Evolutionary conservation across 2,888 invertebrate genomes (phyloP).

Genomic region (Achlya flavicornis): DNA sequence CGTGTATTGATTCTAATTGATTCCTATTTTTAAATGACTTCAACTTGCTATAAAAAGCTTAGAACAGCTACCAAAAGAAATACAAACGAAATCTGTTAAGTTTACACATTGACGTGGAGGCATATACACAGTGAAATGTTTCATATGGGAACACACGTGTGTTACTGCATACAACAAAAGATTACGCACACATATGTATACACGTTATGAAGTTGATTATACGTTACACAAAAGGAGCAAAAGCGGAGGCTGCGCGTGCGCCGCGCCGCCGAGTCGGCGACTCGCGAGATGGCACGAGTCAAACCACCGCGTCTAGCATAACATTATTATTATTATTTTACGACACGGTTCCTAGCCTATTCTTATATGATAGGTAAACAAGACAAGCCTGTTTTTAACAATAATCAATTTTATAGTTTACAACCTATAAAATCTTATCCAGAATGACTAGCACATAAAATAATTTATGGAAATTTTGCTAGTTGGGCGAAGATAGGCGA

Average conservation of each 20-base stretch:
- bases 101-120: conserved; percentile 28
- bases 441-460: not conserved
- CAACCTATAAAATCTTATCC: not conserved
- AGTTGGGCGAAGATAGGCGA: not conserved
- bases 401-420: not conserved
- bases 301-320: conserved; percentile 49
- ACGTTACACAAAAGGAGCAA: conserved; percentile 79
- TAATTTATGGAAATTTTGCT: not conserved
- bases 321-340: conserved; percentile 44
- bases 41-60: conserved; percentile 26
- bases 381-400: conserved; percentile 18
- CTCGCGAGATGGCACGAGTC: conserved; percentile 79
- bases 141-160: conserved; percentile 53
- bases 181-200: conserved; percentile 57
- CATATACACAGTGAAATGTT: conserved; percentile 23
- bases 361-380: conserved; percentile 23
- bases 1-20: not conserved
- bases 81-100: conserved; percentile 45
- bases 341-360: conserved; percentile 32
- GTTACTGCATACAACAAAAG: conserved; percentile 41
- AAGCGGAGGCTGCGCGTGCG: conserved; percentile 80
- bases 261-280: conserved; percentile 63
- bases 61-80: conserved; percentile 31
- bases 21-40: conserved; percentile 21
- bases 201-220: conserved; percentile 58